A percentile compares a stretch with the other conserved stretches of the same genome.
phyloP scores from a whole-genome alignment of 2,113 vertebrate species.

The Spilogale gracilis region DNA sequence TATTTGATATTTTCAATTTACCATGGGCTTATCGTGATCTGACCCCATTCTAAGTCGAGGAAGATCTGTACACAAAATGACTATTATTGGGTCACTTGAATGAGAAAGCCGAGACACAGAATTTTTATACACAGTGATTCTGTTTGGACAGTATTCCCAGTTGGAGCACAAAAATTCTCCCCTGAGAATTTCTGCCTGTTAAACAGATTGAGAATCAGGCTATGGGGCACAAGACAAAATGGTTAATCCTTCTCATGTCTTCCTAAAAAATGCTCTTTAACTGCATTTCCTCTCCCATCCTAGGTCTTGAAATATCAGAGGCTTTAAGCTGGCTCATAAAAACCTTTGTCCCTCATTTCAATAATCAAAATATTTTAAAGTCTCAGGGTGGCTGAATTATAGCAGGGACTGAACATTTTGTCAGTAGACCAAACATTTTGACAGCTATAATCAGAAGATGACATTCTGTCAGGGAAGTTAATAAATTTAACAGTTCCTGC shows the following conservation, averaged over 20 bases:
- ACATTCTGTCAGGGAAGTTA: neutral
- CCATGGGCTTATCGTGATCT: neutral
- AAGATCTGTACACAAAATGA: neutral
- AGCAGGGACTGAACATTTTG: constrained; percentile 36
- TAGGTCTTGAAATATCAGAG: constrained; percentile 23
- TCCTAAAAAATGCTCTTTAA: neutral
- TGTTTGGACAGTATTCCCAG: neutral
- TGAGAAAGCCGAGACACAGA: neutral
- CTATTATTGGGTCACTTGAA: neutral
- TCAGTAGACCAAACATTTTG: constrained; percentile 33
- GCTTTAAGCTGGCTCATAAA: neutral
- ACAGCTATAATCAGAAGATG: constrained; percentile 26
- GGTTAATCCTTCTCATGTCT: neutral
- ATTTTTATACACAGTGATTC: neutral
- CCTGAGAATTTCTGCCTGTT: neutral
- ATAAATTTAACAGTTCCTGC: neutral
- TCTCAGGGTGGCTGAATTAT: neutral
- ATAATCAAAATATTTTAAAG: constrained; percentile 57
- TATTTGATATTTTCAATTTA: neutral
- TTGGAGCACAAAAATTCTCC: neutral
- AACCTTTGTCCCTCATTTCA: constrained; percentile 49
- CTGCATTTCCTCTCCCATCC: neutral
- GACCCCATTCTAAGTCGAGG: neutral
- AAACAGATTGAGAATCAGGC: neutral
- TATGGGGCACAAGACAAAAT: neutral